Evolutionary conservation across 92 coral and sea anemone species (phyloP), one percentile per base, ranked within the genome.

Genomic region (Pocillopora grandis): DNA sequence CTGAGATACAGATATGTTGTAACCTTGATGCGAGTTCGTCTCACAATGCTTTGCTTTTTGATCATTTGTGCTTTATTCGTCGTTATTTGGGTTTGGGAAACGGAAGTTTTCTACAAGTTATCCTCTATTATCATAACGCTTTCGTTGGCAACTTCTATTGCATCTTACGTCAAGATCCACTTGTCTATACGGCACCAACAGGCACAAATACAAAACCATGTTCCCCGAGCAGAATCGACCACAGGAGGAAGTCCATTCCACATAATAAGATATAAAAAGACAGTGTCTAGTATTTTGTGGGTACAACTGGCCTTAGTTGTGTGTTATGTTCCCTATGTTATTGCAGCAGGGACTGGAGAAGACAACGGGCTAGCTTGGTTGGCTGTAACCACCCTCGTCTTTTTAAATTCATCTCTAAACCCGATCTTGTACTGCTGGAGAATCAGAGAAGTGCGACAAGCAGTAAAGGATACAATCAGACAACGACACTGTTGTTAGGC

Each of bases 1-100:
- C 61, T 49, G 33, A 49, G 81, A 57, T 75, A 75, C 58, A 63
- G 58, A 48, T 11, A 76, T 14, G 31, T 72, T 56, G 81, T 76
- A 9, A 81, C 64, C 9, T 66, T 78, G 14, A 7, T 11, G 62
- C 74, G 73, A n/a, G 62, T 66, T n/a, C 57, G 62, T 7, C 35
- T 18, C 13, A n/a, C 27, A 48, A 21, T 78, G 27, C n/a, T 9
- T 12, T 78, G 9, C 19, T 48, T 52, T 52, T 63, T 60, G 82
- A 0, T 65, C 12, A 18, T 64, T 64, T 9, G 23, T 19, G 68
- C 68, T 64, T 64, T 27, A n/a, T 10, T 17, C 23, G 68, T 11
- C 9, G n/a, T 10, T 21, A 64, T n/a, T 27, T 27, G 68, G 9
- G 23, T 64, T 20, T 64, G 68, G 68, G 16, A 27, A 64, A 18